phyloP scores from a whole-genome alignment of 2,113 vertebrate genomes.

The Dendropsophus ebraccatus region DNA sequence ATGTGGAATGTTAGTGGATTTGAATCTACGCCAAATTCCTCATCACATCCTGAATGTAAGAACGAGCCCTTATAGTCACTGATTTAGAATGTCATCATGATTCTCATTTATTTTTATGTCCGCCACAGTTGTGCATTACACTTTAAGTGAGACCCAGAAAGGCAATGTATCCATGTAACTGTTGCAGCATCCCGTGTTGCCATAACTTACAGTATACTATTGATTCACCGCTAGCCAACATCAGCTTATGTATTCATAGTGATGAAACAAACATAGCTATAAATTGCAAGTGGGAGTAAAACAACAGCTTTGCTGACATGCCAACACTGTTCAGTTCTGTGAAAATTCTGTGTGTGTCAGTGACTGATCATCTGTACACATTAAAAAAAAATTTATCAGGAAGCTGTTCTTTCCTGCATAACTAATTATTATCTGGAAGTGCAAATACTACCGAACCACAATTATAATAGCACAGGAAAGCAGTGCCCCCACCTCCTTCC shows the following conservation, averaged over 20 bases:
- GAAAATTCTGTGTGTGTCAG: background rate
- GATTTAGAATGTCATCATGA: too few relatives aligned
- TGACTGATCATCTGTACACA: background rate
- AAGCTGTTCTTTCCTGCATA: constrained; percentile 30
- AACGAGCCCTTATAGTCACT: too few relatives aligned
- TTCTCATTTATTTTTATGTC: too few relatives aligned
- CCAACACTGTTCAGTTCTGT: background rate
- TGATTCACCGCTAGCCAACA: background rate
- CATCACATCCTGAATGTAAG: too few relatives aligned
- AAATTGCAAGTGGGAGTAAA: background rate
- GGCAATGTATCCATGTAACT: background rate
- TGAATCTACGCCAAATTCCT: too few relatives aligned
- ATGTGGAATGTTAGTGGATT: too few relatives aligned
- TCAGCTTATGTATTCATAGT: background rate
- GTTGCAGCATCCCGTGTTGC: background rate
- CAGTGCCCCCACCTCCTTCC: background rate
- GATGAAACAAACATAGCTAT: background rate
- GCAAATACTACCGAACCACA: constrained; percentile 8
- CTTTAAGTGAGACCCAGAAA: background rate
- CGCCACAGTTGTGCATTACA: background rate
- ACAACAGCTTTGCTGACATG: background rate
- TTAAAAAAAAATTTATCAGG: constrained; percentile 11
- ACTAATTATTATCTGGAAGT: constrained; percentile 35
- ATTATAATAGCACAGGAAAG: constrained; percentile 14
- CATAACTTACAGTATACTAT: background rate